Conservation (phyloP, 1,140 invertebrate species). For the Lineus longissimus region DNA sequence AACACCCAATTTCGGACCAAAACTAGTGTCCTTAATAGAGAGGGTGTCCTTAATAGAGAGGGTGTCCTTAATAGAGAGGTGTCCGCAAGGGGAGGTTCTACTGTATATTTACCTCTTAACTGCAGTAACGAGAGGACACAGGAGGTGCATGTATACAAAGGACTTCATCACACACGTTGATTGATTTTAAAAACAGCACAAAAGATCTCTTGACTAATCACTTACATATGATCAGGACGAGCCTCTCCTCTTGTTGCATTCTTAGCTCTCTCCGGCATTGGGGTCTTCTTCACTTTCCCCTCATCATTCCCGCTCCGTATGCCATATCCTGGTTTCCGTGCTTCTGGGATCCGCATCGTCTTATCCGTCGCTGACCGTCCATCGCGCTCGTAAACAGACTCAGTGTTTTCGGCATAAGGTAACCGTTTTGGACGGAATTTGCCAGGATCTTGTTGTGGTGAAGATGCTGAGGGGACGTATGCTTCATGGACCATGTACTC, state of each 20-base stretch:
- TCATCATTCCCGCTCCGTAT: conserved; percentile 28
- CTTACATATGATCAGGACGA: not conserved
- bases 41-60: too few species aligned
- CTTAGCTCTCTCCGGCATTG: not conserved
- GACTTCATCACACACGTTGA: too few species aligned
- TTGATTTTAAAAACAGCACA: too few species aligned
- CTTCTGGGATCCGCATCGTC: conserved; percentile 38
- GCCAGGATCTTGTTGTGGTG: conserved; percentile 10
- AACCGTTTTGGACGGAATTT: conserved; percentile 11
- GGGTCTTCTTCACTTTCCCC: not conserved
- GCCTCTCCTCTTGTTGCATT: not conserved
- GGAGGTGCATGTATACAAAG: too few species aligned
- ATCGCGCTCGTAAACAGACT: conserved; percentile 32
- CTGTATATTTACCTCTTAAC: too few species aligned
- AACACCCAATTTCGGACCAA: too few species aligned
- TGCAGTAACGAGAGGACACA: too few species aligned
- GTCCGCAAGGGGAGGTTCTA: too few species aligned
- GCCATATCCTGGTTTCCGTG: conserved; percentile 34
- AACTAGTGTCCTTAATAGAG: too few species aligned
- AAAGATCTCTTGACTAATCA: not conserved
- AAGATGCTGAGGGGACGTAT: conserved; percentile 13
- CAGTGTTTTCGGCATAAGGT: conserved; percentile 31
- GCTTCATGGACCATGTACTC: conserved; percentile 49
- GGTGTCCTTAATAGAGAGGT: too few species aligned
- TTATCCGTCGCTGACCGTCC: conserved; percentile 35